A percentile compares a stretch with the other conserved stretches of the same genome.
phyloP scores from a whole-genome alignment of 2,888 invertebrate species.

The Eupithecia centaureata region DNA sequence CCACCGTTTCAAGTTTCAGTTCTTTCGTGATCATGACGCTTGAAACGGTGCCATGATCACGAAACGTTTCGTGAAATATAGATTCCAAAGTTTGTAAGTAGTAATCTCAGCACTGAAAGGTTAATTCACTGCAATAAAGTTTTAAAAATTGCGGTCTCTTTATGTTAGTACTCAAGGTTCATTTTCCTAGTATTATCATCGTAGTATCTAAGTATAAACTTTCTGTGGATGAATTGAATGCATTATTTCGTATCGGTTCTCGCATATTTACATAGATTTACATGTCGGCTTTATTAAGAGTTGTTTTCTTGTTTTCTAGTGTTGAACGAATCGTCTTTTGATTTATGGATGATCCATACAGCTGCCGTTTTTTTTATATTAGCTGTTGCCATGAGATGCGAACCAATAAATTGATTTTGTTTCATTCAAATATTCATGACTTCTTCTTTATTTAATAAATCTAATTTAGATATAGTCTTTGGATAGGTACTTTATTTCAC shows the following conservation, averaged over 20 bases:
- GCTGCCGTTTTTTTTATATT: too few relatives aligned
- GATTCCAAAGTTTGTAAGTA: background rate
- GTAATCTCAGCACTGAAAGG: background rate
- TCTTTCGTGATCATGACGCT: too few relatives aligned
- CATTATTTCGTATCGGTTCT: background rate
- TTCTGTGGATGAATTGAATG: background rate
- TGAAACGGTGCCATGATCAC: too few relatives aligned
- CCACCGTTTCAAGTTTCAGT: too few relatives aligned
- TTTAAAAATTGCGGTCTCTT: background rate
- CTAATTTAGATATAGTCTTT: background rate
- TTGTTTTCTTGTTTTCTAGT: background rate
- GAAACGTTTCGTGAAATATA: too few relatives aligned
- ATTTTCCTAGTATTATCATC: background rate
- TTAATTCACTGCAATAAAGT: background rate
- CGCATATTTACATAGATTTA: background rate
- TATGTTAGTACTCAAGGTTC: background rate
- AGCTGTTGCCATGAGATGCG: too few relatives aligned
- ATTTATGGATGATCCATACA: background rate
- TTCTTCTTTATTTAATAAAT: background rate
- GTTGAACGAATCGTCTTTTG: background rate
- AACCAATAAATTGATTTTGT: too few relatives aligned
- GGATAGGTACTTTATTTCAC: background rate
- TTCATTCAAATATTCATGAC: background rate
- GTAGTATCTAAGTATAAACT: background rate
- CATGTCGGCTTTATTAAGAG: background rate